A percentile compares a stretch with the other conserved stretches of the same genome.
These are phyloP conservation scores for Coccyzus lansbergi DNA, from an alignment of 2,797 vertebrate species.

Conservation along the genomic window DNA sequence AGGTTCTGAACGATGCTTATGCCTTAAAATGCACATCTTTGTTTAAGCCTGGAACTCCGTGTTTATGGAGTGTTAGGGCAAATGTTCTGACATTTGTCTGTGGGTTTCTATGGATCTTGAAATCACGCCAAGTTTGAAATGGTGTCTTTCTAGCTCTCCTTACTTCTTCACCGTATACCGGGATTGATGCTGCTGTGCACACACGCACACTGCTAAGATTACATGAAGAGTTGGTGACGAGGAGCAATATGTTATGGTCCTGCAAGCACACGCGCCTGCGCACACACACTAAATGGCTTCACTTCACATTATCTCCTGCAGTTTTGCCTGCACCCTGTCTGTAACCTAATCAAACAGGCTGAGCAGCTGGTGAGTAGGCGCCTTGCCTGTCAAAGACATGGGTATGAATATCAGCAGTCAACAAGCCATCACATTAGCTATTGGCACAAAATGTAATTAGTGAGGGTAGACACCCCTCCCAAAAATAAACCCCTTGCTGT, in stretches of 20 bases:
- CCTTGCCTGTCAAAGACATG: slow-evolving; percentile 63
- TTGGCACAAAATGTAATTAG: slow-evolving; percentile 18
- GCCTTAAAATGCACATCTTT: slow-evolving; percentile 10
- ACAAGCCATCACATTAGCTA: slow-evolving; percentile 60
- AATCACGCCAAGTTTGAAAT: background rate
- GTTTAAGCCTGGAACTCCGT: slow-evolving; percentile 7
- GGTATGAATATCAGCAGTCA: slow-evolving; percentile 66
- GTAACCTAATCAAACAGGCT: slow-evolving; percentile 62
- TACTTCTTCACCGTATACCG: background rate
- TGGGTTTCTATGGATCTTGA: slow-evolving; percentile 19
- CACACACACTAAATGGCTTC: background rate
- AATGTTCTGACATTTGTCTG: slow-evolving; percentile 22
- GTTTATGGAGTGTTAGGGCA: slow-evolving; percentile 16
- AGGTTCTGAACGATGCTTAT: background rate
- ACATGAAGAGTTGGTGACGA: background rate
- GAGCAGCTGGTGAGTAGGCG: slow-evolving; percentile 71
- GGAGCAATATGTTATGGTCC: background rate
- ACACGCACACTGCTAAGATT: accelerated
- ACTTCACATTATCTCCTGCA: slow-evolving; percentile 5
- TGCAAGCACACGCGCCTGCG: background rate
- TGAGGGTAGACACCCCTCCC: slow-evolving; percentile 30
- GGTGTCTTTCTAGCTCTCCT: background rate
- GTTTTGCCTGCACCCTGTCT: slow-evolving; percentile 42
- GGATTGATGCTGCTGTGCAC: background rate
- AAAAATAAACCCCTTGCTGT: slow-evolving; percentile 52